Evolutionary conservation across 2,888 invertebrate species (phyloP).

Genomic region (Drosophila picticornis): DNA sequence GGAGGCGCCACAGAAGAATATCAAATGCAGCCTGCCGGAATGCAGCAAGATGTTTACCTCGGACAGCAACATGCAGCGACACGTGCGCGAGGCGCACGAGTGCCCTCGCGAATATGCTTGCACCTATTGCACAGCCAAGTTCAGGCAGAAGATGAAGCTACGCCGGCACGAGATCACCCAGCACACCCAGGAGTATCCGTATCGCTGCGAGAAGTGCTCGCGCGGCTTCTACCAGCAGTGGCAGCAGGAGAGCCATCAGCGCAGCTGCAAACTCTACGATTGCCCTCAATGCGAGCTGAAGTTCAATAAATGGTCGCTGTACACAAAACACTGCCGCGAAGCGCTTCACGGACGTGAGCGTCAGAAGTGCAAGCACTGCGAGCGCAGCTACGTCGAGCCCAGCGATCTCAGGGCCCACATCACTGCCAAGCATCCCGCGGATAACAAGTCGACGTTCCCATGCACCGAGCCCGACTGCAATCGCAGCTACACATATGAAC

Average conservation of each 20-base stretch:
- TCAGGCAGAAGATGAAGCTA: slow-evolving; percentile 87
- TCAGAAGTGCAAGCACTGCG: slow-evolving; percentile 86
- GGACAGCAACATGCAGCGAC: slow-evolving; percentile 87
- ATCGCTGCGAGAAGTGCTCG: slow-evolving; percentile 87
- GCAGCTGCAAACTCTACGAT: slow-evolving; percentile 77
- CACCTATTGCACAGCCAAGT: slow-evolving; percentile 86
- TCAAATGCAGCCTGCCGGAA: slow-evolving; percentile 73
- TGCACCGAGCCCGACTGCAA: slow-evolving; percentile 84
- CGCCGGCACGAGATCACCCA: slow-evolving; percentile 86
- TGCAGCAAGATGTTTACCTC: slow-evolving; percentile 87
- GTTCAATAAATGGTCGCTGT: slow-evolving; percentile 81
- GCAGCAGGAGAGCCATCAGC: slow-evolving; percentile 86
- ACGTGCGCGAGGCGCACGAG: slow-evolving; percentile 86
- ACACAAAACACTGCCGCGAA: slow-evolving; percentile 77
- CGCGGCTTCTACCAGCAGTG: slow-evolving; percentile 86
- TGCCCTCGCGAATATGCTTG: slow-evolving; percentile 86
- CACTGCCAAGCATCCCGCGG: slow-evolving; percentile 72
- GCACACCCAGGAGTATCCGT: slow-evolving; percentile 86
- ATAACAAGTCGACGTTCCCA: slow-evolving; percentile 50
- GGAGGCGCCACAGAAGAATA: slow-evolving; percentile 51
- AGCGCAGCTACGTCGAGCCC: slow-evolving; percentile 86
- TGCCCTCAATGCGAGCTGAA: slow-evolving; percentile 85
- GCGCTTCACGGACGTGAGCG: slow-evolving; percentile 85
- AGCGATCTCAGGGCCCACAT: slow-evolving; percentile 86
- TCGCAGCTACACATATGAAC: slow-evolving; percentile 86